A percentile compares a stretch with the other conserved stretches of the same genome.
Conservation (phyloP, 1,140 invertebrate species). For the Bacillus rossius region DNA sequence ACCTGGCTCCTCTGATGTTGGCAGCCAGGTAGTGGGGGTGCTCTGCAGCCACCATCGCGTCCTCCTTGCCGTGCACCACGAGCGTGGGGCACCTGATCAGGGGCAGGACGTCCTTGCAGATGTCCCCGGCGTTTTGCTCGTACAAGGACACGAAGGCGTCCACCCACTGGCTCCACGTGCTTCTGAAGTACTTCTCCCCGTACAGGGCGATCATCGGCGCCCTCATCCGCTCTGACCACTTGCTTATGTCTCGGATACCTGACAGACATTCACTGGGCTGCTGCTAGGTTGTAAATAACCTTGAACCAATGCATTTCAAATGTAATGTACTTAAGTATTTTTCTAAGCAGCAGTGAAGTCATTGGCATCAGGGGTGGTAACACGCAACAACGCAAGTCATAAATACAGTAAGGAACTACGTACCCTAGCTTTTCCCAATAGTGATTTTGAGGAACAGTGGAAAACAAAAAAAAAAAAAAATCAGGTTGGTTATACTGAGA, state of each 20-base stretch:
- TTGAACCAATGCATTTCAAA: too few species aligned
- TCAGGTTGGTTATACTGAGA: too few species aligned
- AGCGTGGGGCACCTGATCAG: constrained; percentile 67
- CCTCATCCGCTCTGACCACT: constrained; percentile 76
- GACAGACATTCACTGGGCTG: too few species aligned
- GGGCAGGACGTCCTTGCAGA: constrained; percentile 58
- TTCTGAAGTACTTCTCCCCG: constrained; percentile 62
- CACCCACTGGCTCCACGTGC: constrained; percentile 67
- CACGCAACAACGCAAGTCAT: too few species aligned
- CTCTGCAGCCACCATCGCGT: constrained; percentile 63
- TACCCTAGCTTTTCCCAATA: too few species aligned
- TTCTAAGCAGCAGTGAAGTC: too few species aligned
- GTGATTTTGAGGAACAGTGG: too few species aligned
- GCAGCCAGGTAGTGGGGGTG: constrained; percentile 66
- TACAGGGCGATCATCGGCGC: constrained; percentile 68
- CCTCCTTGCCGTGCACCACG: constrained; percentile 77
- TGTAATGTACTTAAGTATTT: too few species aligned
- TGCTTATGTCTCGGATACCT: constrained; percentile 58
- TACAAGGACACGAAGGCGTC: constrained; percentile 56
- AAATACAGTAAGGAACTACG: too few species aligned
- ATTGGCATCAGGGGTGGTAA: too few species aligned
- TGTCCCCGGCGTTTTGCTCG: constrained; percentile 55
- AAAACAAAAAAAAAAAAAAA: too few species aligned
- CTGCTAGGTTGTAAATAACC: too few species aligned
- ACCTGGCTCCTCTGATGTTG: constrained; percentile 60